These are phyloP conservation scores for Metaphire vulgaris DNA, from an alignment of 1,140 invertebrate species.

Conservation along the genomic window DNA sequence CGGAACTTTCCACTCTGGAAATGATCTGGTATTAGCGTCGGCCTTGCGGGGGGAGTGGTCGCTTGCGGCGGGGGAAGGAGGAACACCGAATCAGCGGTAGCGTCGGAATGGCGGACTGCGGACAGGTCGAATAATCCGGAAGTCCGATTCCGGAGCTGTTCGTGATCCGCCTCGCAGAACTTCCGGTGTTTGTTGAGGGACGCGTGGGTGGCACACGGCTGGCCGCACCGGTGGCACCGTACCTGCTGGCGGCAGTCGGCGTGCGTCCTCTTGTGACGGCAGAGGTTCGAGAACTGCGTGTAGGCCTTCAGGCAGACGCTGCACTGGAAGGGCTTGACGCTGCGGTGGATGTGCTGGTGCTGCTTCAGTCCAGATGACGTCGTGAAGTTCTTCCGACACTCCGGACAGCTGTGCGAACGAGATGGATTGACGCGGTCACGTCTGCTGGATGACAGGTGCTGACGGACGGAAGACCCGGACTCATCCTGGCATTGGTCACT, in stretches of 20 bases:
- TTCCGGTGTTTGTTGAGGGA: slow-evolving; percentile 60
- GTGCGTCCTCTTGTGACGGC: slow-evolving; percentile 98
- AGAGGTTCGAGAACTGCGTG: slow-evolving; percentile 98
- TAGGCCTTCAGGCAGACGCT: slow-evolving; percentile 72
- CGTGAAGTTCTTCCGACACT: slow-evolving; percentile 97
- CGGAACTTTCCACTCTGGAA: no score
- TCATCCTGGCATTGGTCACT: no score
- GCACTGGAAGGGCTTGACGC: slow-evolving; percentile 89
- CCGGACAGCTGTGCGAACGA: slow-evolving; percentile 85
- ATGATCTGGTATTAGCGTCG: no score
- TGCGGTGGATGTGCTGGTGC: slow-evolving; percentile 98
- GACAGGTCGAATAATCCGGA: no score
- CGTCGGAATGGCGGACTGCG: no score
- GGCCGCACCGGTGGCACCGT: slow-evolving; percentile 81
- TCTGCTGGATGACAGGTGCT: no score
- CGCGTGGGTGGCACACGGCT: slow-evolving; percentile 80
- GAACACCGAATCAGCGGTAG: not conserved
- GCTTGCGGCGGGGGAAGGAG: not conserved
- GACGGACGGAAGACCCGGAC: no score
- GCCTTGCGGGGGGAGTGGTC: no score
- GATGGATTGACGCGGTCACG: slow-evolving; percentile 63
- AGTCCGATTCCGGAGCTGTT: no score
- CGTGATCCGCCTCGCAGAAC: slow-evolving; percentile 56
- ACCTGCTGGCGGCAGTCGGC: slow-evolving; percentile 60
- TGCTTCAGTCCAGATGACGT: slow-evolving; percentile 87